These are phyloP conservation scores for Cactoblastis cactorum DNA, from an alignment of 2,888 invertebrate species.

Conservation along the genomic window DNA sequence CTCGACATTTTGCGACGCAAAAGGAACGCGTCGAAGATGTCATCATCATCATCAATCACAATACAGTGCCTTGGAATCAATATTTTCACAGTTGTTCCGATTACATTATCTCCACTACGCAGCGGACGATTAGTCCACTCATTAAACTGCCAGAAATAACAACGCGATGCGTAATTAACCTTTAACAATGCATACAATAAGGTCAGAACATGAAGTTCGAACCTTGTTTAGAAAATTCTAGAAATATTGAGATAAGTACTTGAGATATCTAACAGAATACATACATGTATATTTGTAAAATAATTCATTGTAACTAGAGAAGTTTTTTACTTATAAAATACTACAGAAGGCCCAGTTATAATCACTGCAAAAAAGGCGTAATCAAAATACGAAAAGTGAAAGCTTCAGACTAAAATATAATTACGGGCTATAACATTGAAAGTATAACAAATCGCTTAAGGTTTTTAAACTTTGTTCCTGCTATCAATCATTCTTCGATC, in stretches of 20 bases:
- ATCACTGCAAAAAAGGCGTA: conserved; percentile 18
- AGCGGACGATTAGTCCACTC: conserved; percentile 39
- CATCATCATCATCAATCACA: conserved; percentile 20
- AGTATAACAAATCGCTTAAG: conserved; percentile 57
- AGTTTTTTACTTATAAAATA: not conserved
- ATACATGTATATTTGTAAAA: not conserved
- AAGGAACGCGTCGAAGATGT: conserved; percentile 18
- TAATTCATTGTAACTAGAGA: too few species aligned
- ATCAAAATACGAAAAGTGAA: conserved; percentile 53
- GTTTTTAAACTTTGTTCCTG: conserved; percentile 34
- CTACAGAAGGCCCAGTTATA: not conserved
- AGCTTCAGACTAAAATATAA: conserved; percentile 51
- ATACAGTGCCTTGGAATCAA: conserved; percentile 27
- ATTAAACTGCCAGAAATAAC: conserved; percentile 23
- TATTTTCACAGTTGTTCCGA: conserved; percentile 32
- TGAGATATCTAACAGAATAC: not conserved
- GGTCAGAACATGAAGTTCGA: not conserved
- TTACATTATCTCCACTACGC: conserved; percentile 46
- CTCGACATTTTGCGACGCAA: conserved; percentile 20
- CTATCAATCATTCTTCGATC: conserved; percentile 43
- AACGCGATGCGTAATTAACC: conserved; percentile 22
- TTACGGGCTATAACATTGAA: conserved; percentile 55
- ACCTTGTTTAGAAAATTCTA: not conserved
- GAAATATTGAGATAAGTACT: not conserved
- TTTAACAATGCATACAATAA: conserved; percentile 12